Evolutionary conservation across 2,888 invertebrate species (phyloP).

Genomic region (Thereva unica): DNA sequence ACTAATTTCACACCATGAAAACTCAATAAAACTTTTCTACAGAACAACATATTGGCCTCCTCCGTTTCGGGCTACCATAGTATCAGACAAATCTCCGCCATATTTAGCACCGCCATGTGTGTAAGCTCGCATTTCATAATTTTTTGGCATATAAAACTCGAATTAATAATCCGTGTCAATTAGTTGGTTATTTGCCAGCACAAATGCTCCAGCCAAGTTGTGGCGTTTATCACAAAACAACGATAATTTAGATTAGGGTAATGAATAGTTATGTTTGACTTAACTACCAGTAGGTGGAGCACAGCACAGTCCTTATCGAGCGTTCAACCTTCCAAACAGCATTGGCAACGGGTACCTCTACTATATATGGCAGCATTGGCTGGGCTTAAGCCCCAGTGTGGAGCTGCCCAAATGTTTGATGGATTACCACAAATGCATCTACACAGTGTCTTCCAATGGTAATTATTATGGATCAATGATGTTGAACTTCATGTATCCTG

Average conservation of each 20-base stretch:
- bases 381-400: conserved; percentile 5
- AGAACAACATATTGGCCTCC: conserved; percentile 25
- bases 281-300: conserved; percentile 18
- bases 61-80: conserved; percentile 20
- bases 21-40: conserved; percentile 31
- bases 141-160: conserved; percentile 21
- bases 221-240: conserved; percentile 37
- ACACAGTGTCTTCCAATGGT: conserved; percentile 29
- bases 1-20: not conserved
- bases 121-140: too few species aligned
- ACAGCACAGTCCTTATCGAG: not conserved
- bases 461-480: conserved; percentile 34
- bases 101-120: too few species aligned
- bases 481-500: conserved; percentile 32
- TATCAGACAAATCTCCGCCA: not conserved
- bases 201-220: conserved; percentile 35
- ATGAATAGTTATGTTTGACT: conserved; percentile 36
- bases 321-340: not conserved
- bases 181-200: conserved; percentile 38
- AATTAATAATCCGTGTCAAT: conserved; percentile 38
- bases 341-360: not conserved
- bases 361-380: not conserved
- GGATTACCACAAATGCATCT: conserved; percentile 32
- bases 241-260: conserved; percentile 38
- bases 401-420: conserved; percentile 25